Conservation (phyloP, 2,888 invertebrate genomes). For the Dasypogon diadema region DNA sequence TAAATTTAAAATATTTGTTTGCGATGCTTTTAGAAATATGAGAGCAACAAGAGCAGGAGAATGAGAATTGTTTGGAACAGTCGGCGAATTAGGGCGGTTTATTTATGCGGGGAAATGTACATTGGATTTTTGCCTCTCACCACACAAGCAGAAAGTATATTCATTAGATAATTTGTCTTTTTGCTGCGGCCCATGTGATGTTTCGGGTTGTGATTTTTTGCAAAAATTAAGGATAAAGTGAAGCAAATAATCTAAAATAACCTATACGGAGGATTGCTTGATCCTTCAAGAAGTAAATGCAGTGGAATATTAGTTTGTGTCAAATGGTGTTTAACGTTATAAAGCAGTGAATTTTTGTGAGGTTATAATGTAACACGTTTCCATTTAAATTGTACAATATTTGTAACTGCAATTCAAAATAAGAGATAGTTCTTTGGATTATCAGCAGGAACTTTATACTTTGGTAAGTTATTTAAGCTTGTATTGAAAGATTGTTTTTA, state of each 20-base stretch:
- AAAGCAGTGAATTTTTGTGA: conserved; percentile 6
- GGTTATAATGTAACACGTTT: conserved; percentile 45
- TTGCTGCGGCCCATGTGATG: conserved; percentile 28
- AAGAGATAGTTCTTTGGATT: neutral
- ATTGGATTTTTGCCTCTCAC: too few species aligned
- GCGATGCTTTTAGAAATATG: too few species aligned
- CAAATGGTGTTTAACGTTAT: neutral
- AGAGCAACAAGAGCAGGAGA: too few species aligned
- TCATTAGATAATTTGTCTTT: conserved; percentile 41
- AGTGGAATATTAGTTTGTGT: neutral
- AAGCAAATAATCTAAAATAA: neutral
- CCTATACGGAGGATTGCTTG: neutral
- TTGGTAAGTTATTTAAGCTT: neutral
- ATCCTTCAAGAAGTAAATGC: neutral
- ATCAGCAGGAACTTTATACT: neutral
- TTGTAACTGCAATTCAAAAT: neutral
- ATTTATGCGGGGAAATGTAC: too few species aligned
- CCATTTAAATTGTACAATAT: neutral
- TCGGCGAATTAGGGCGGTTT: too few species aligned
- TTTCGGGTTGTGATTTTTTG: conserved; percentile 22
- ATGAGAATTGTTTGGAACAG: too few species aligned
- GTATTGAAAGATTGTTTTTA: neutral
- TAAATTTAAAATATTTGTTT: too few species aligned
- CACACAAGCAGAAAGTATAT: too few species aligned
- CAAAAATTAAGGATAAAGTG: neutral